Base-by-base conservation (phyloP, 2,797 vertebrate genomes). In the Numenius phaeopus region DNA sequence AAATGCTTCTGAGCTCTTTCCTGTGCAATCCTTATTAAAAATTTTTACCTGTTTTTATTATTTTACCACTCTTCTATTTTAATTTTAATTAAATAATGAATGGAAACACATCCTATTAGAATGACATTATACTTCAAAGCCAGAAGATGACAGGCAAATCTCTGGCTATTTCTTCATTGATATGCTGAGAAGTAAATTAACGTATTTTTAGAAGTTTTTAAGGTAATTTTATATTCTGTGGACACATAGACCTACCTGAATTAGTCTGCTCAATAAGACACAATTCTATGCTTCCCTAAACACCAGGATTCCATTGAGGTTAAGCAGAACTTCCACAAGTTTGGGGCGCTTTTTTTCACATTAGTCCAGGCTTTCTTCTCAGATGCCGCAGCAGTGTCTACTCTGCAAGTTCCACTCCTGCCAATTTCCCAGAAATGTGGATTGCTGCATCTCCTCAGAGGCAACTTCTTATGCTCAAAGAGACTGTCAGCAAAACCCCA, bases 51-150 rank as follows among this genome's bases (percentile, higher is more conserved):
- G 3, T 26, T 89, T 90, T 88, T 57, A 26, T 32, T 85, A 30
- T 39, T 78, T 76, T 72, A 39, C 73, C 32, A 52, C 20, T 26
- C 57, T 49, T 3, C 0, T 47, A 66, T 89, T 37, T 80, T 83
- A 39, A 47, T 58, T 92, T 58, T 83, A 72, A 93, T 93, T 93
- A 88, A 27, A 30, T 77, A 95, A 93, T 76, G 24, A 91, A 39
- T 39, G 30, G 59, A 92, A 96, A 82, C 9, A 23, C 27, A 14
- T n/a, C 42, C 26, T 61, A 8, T 57, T 86, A 71, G 54, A 88
- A 79, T 37, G 26, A 14, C 32, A 54, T 34, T 67, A 37, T 24
- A 71, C 39, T 52, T 83, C 57, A 83, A 64, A 92, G 39, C 13
- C 52, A 81, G 39, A 67, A 54, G 81, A 83, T 17, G 14, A 81